Percentiles rank a stretch among this genome's conserved stretches.
phyloP scores from a whole-genome alignment of 2,113 vertebrate genomes.

The Melozone crissalis region DNA sequence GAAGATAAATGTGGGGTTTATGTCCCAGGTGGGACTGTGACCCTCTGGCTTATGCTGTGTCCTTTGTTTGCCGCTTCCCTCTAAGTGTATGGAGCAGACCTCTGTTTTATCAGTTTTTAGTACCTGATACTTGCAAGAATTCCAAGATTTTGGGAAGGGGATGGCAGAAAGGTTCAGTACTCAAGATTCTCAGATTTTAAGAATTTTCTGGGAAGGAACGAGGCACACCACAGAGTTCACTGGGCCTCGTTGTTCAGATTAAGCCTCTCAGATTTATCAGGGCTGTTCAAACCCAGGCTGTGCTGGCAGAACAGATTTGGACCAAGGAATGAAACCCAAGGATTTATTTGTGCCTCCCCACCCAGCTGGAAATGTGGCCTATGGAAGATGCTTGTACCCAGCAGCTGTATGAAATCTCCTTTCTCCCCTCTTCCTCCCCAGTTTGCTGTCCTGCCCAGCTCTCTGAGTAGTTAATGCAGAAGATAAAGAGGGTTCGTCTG shows the following conservation, averaged over 20 bases:
- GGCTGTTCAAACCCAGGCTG: neutral
- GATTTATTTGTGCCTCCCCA: neutral
- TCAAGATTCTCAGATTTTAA: neutral
- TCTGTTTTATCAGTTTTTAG: neutral
- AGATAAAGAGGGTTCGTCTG: slow-evolving; percentile 91
- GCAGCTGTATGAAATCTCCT: neutral
- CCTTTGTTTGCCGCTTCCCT: slow-evolving; percentile 39
- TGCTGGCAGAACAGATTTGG: neutral
- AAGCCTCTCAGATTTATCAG: neutral
- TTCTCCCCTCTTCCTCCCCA: slow-evolving; percentile 45
- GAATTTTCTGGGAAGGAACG: neutral
- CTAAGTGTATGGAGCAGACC: neutral
- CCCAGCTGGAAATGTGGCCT: neutral
- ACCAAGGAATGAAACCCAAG: neutral
- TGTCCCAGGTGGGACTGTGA: slow-evolving; percentile 7
- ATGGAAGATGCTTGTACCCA: neutral
- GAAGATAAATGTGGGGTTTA: neutral
- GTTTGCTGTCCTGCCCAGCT: slow-evolving; percentile 82
- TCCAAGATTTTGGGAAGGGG: neutral
- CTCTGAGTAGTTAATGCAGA: slow-evolving; percentile 89
- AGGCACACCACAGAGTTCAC: neutral
- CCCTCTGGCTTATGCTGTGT: neutral
- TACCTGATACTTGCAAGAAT: neutral
- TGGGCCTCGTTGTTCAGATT: neutral
- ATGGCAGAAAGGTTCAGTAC: neutral